Conservation (phyloP, 1,140 invertebrate species). For the Drosophila quadrilineata region DNA sequence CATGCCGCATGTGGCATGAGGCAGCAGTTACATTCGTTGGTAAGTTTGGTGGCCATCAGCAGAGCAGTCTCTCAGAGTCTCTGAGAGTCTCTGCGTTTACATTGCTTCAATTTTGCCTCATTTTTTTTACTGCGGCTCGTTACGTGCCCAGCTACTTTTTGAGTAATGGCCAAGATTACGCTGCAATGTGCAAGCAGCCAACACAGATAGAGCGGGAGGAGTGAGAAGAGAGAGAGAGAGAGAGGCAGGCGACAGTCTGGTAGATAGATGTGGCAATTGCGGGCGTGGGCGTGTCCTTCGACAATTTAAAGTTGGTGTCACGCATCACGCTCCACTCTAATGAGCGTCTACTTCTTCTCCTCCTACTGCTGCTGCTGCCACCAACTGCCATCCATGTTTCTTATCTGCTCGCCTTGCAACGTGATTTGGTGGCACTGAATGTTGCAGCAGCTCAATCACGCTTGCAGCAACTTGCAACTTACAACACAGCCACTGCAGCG, state of each 20-base stretch:
- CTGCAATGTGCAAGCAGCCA: conserved; percentile 48
- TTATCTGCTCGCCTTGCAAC: conserved; percentile 58
- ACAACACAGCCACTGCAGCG: not conserved
- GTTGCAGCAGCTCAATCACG: conserved; percentile 54
- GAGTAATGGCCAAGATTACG: conserved; percentile 75
- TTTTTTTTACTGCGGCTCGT: conserved; percentile 21
- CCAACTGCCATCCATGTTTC: not conserved
- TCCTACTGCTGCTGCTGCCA: conserved; percentile 23
- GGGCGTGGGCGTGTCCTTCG: conserved; percentile 42
- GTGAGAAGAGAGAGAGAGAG: conserved; percentile 19
- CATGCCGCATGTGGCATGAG: not conserved
- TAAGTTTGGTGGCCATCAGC: conserved; percentile 27
- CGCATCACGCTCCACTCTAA: conserved; percentile 72
- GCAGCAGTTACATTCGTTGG: conserved; percentile 15
- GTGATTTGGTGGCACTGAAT: conserved; percentile 60
- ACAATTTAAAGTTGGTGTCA: conserved; percentile 76
- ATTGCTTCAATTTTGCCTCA: conserved; percentile 40
- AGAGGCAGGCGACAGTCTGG: not conserved
- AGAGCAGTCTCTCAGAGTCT: too few species aligned
- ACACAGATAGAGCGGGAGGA: too few species aligned
- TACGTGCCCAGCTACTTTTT: conserved; percentile 73
- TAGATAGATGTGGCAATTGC: not conserved
- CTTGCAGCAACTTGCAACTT: conserved; percentile 4
- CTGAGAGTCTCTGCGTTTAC: conserved; percentile 25
- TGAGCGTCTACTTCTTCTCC: conserved; percentile 57